Percentiles rank a stretch among this genome's conserved stretches.
These are phyloP conservation scores for Molossus alvarezi DNA, from an alignment of 2,797 vertebrate species.

Conservation along the genomic window DNA sequence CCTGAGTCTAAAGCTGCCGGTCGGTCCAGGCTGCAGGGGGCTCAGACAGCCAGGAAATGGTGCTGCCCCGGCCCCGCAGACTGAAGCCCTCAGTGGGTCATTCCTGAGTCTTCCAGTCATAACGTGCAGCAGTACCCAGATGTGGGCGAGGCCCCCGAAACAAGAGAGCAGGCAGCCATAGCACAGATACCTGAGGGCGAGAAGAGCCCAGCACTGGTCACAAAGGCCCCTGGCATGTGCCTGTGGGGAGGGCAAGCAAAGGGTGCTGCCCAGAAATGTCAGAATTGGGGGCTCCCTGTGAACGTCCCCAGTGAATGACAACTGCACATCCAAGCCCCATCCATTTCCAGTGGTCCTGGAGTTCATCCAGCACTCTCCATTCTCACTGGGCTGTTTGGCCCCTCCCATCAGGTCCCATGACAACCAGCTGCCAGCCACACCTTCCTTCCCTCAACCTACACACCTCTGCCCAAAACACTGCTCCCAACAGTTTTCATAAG, in stretches of 20 bases:
- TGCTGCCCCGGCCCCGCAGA: not conserved
- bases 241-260: not conserved
- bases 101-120: too few relatives aligned
- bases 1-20: not conserved
- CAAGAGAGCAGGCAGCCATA: not conserved
- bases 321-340: too few relatives aligned
- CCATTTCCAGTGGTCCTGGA: rapidly evolving
- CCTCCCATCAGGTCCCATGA: not conserved
- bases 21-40: not conserved
- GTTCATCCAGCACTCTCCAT: not conserved
- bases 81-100: rapidly evolving
- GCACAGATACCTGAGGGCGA: not conserved
- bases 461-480: not conserved
- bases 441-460: not conserved
- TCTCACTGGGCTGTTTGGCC: not conserved
- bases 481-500: not conserved
- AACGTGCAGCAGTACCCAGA: not conserved
- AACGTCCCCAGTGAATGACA: not conserved
- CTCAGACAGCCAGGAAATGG: not conserved
- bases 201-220: not conserved
- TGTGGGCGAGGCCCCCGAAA: not conserved
- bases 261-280: not conserved
- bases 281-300: not conserved
- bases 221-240: not conserved
- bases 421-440: not conserved